Evolutionary conservation across 2,888 invertebrate species (phyloP).

Genomic region (Pachliopta kotzebuea): DNA sequence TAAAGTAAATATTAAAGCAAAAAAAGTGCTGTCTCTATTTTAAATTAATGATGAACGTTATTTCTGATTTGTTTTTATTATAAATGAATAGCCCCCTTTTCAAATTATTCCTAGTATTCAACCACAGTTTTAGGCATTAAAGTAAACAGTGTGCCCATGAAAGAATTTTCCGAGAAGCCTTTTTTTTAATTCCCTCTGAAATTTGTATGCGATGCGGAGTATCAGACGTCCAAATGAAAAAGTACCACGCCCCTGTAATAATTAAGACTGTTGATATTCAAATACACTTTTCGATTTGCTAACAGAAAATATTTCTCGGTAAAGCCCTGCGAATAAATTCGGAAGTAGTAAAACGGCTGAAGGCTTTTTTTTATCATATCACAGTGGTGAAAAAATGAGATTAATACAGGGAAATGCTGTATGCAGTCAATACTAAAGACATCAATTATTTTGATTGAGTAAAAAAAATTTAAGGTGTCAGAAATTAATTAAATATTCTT

Average conservation of each 20-base stretch:
- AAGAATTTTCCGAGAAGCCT: constrained; percentile 5
- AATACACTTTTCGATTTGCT: constrained; percentile 21
- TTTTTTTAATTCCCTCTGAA: constrained; percentile 10
- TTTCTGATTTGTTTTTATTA: too few species aligned
- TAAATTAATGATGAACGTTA: too few species aligned
- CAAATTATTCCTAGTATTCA: not conserved
- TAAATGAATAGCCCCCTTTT: not conserved
- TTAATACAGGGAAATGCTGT: constrained; percentile 36
- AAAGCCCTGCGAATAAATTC: constrained; percentile 12
- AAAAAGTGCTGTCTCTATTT: too few species aligned
- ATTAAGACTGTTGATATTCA: constrained; percentile 28
- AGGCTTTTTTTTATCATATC: constrained; percentile 3
- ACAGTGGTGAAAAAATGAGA: constrained; percentile 26
- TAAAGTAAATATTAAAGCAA: too few species aligned
- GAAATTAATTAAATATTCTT: too few species aligned
- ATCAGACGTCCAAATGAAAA: constrained; percentile 17
- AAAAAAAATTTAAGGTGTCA: too few species aligned
- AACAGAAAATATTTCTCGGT: constrained; percentile 2
- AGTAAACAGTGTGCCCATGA: constrained; percentile 7
- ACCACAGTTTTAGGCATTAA: not conserved
- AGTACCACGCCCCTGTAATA: constrained; percentile 22
- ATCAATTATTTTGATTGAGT: too few species aligned
- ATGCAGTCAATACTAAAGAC: constrained; percentile 42
- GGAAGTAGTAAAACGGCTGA: constrained; percentile 3
- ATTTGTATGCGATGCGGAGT: constrained; percentile 21